These are phyloP conservation scores for Phyllostomus hastatus DNA, from an alignment of 2,113 vertebrate species.

Conservation along the genomic window DNA sequence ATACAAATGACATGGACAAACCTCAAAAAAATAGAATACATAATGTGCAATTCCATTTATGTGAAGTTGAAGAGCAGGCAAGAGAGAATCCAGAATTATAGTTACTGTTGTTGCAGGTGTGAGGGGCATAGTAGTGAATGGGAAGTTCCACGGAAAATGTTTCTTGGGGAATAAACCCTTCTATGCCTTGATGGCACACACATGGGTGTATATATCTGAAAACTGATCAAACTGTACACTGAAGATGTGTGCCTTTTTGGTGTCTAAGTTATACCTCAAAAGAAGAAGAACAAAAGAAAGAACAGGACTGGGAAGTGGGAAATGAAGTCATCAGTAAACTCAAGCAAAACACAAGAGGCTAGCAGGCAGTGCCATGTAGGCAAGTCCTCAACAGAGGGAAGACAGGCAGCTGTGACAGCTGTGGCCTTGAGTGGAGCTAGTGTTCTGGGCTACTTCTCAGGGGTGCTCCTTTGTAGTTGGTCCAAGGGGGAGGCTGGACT, in stretches of 20 bases:
- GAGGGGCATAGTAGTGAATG: background rate
- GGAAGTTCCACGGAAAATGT: background rate
- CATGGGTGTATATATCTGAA: background rate
- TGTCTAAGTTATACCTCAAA: background rate
- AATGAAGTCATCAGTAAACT: constrained; percentile 18
- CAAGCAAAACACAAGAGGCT: background rate
- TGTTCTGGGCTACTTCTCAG: background rate
- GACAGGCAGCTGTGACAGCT: background rate
- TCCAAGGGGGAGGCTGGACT: constrained; percentile 11
- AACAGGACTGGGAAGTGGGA: background rate
- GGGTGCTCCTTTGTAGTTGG: background rate
- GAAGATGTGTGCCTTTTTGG: background rate
- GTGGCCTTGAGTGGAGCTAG: background rate
- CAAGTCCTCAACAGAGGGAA: background rate
- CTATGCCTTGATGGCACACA: background rate
- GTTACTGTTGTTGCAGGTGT: background rate
- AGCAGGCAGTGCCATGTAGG: background rate
- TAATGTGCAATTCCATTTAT: background rate
- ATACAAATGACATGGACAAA: background rate
- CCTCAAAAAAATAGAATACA: background rate
- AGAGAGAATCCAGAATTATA: background rate
- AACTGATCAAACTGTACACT: background rate
- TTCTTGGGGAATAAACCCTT: background rate
- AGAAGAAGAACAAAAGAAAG: background rate
- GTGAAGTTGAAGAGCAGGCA: background rate